Evolutionary conservation across 2,888 invertebrate genomes (phyloP).

Genomic region (Deroplatys truncata): DNA sequence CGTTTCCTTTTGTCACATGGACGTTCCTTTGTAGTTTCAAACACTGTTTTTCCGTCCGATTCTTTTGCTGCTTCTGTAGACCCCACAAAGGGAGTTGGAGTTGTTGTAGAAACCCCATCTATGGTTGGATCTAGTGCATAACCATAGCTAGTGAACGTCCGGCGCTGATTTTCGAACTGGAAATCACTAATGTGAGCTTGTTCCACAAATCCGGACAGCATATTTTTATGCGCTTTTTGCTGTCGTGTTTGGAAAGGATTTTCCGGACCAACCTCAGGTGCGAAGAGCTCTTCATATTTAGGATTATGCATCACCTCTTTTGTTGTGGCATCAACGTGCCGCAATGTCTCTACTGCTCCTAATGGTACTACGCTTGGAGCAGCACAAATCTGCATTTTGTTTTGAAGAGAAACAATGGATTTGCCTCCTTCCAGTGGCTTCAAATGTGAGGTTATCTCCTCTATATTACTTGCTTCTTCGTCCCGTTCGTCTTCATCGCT

Average conservation of each 20-base stretch:
- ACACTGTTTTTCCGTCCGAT: slow-evolving; percentile 79
- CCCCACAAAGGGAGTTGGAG: slow-evolving; percentile 47
- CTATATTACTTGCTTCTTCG: slow-evolving; percentile 43
- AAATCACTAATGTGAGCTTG: slow-evolving; percentile 94
- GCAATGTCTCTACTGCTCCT: slow-evolving; percentile 67
- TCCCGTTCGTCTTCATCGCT: slow-evolving; percentile 60
- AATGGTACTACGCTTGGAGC: slow-evolving; percentile 81
- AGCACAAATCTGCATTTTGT: slow-evolving; percentile 66
- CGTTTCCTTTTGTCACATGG: slow-evolving; percentile 78
- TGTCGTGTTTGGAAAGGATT: slow-evolving; percentile 92
- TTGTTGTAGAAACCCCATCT: slow-evolving; percentile 44
- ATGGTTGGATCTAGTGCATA: slow-evolving; percentile 93
- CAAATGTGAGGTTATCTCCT: slow-evolving; percentile 49
- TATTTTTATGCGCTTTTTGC: slow-evolving; percentile 83
- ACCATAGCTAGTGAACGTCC: slow-evolving; percentile 91
- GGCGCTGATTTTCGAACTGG: slow-evolving; percentile 93
- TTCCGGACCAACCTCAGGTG: slow-evolving; percentile 85
- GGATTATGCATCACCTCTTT: slow-evolving; percentile 89
- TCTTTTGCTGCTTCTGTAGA: slow-evolving; percentile 68
- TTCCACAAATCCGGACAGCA: slow-evolving; percentile 90
- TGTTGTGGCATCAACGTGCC: slow-evolving; percentile 70
- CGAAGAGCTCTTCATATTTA: slow-evolving; percentile 90
- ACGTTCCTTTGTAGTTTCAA: slow-evolving; percentile 74
- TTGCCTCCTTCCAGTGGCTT: slow-evolving; percentile 54
- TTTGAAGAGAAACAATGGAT: slow-evolving; percentile 53